Evolutionary conservation across 2,888 invertebrate species (phyloP), one percentile per base, ranked within the genome.

Genomic region (Apoda limacodes): DNA sequence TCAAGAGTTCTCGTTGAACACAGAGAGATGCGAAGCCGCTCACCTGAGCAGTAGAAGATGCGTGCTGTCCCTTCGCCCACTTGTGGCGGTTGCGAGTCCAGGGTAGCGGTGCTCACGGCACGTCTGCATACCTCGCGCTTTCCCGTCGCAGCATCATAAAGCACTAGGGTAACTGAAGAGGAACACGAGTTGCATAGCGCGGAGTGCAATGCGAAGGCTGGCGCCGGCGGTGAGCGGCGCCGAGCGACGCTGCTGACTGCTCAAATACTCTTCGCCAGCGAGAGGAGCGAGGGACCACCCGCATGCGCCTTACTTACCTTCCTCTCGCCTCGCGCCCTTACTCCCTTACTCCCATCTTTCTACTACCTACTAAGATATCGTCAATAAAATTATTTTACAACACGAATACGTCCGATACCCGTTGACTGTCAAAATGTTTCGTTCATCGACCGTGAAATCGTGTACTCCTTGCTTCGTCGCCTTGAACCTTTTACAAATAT

Each of bases 381-480:
- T 78, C 78, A 78, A 78, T 78, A 78, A 74, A 75, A 72, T 72
- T 70, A 78, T 74, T 71, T 64, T 68, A 67, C 64, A 47, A 63
- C 60, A 68, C 58, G 49, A 67, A 69, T 62, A 67, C 60, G 50
- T 59, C 62, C 50, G 56, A 57, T 55, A 59, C 46, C 55, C 55
- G 53, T 52, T 62, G 51, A 53, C 50, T 60, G 60, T 61, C 64
- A 61, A 57, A n/a, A 61, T 55, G 48, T 59, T 50, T 55, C 42
- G 32, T 51, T 42, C 45, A 53, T 50, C 48, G 50, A 55, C 48
- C 52, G 42, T 57, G 49, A 59, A 49, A 51, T 48, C 38, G 27
- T 50, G 43, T 46, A 34, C 48, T 52, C 48, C n/a, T n/a, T n/a
- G n/a, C n/a, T n/a, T n/a, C n/a, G n/a, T n/a, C n/a, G n/a, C n/a